Base-by-base conservation (phyloP, 1,140 invertebrate genomes). In the Meloidogyne chitwoodi region DNA sequence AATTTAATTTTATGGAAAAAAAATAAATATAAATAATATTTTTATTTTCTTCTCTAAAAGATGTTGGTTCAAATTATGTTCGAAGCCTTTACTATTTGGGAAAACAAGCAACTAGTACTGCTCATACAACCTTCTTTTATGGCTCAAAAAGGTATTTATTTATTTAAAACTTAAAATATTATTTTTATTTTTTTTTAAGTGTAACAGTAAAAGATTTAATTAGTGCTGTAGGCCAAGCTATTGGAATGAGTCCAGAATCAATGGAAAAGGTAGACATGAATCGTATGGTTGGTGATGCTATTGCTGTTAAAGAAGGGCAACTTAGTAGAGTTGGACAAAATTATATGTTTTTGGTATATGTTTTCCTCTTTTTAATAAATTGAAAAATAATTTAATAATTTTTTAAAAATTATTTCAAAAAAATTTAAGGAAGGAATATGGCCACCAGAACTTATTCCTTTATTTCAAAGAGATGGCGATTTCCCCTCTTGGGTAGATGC, bases 401-500 rank as follows among this genome's bases (percentile, higher is more conserved):
- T n/a, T n/a, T n/a, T n/a, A n/a, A n/a, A n/a, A n/a, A n/a, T n/a
- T n/a, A n/a, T n/a, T n/a, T n/a, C n/a, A n/a, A n/a, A n/a, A n/a
- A n/a, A n/a, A n/a, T 44, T 24, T 16, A 12, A 65, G 38, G 75
- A 78, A 67, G 78, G 80, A 27, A 81, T 81, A n/a, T 81, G 80
- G 80, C 80, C 80, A 24, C 80, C 80, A 11, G 70, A 71, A 26
- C 63, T 81, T 26, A 69, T 81, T 26, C 81, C 81, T 0, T 64
- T 81, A n/a, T 83, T 81, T 66, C 62, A 83, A 24, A 41, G 70
- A 14, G 81, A 83, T 19, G 80, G 80, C 31, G 31, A 27, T 6
- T 83, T 81, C 27, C 80, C 80, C n/a, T 81, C 84, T 16, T 81
- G 29, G 75, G 66, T 80, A n/a, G 80, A 81, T 68, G 80, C 80